Percentiles rank a stretch among this genome's conserved stretches.
These are phyloP conservation scores for Oegoconia quadripuncta DNA, from an alignment of 2,888 invertebrate species.

Conservation along the genomic window DNA sequence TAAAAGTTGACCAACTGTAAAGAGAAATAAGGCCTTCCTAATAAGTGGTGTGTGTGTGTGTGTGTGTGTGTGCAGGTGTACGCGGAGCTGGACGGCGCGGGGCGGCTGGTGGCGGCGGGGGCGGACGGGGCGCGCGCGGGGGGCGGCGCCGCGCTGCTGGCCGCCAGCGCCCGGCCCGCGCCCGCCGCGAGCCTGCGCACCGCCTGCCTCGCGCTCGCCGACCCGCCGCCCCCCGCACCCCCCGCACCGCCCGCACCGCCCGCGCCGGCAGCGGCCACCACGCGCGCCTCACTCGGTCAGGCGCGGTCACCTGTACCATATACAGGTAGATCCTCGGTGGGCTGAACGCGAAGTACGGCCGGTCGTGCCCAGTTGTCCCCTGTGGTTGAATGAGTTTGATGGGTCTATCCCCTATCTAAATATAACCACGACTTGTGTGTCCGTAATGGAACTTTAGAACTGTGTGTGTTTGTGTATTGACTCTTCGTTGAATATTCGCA, in stretches of 20 bases:
- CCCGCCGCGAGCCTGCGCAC: conserved; percentile 17
- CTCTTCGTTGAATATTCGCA: too few species aligned
- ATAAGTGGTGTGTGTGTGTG: too few species aligned
- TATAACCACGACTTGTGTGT: too few species aligned
- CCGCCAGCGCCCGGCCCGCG: conserved; percentile 16
- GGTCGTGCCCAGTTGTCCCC: too few species aligned
- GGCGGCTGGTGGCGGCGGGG: conserved; percentile 18
- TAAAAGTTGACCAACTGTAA: too few species aligned
- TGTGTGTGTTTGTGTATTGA: too few species aligned
- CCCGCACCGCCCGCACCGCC: too few species aligned
- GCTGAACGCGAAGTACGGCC: conserved; percentile 83
- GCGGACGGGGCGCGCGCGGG: conserved; percentile 6
- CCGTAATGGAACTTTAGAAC: too few species aligned
- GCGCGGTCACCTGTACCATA: conserved; percentile 27
- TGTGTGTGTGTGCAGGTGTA: conserved; percentile 33
- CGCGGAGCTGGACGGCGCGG: conserved; percentile 38
- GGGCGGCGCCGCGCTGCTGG: conserved; percentile 11
- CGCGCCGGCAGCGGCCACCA: conserved; percentile 5
- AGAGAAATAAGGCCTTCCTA: too few species aligned
- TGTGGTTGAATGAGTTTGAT: too few species aligned
- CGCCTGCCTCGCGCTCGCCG: conserved; percentile 18
- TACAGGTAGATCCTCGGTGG: conserved; percentile 59
- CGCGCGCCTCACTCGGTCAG: conserved; percentile 16
- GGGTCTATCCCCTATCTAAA: too few species aligned
- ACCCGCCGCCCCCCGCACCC: conserved; percentile 32